Percentiles rank a stretch among this genome's conserved stretches.
Evolutionary conservation across 2,797 vertebrate genomes (phyloP).

Genomic region (Protosalanx chinensis): DNA sequence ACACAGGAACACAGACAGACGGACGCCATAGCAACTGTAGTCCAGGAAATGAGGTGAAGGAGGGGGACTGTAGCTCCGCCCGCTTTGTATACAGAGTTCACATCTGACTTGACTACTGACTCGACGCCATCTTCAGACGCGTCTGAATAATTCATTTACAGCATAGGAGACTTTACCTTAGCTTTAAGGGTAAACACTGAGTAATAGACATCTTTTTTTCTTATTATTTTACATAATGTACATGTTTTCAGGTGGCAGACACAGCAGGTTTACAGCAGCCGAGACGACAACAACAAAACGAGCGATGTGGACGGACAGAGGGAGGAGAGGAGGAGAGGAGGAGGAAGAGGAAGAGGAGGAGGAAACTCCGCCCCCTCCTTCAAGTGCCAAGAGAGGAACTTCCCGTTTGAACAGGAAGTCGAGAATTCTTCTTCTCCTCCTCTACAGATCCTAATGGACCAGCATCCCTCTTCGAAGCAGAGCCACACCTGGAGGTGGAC

Average conservation of each 20-base stretch:
- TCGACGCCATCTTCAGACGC: slow-evolving; percentile 48
- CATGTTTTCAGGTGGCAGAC: slow-evolving; percentile 40
- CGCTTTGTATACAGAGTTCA: slow-evolving; percentile 68
- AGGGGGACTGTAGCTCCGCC: slow-evolving; percentile 42
- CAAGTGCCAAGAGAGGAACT: slow-evolving; percentile 29
- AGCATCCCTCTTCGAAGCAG: no score
- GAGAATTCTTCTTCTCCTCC: slow-evolving; percentile 8
- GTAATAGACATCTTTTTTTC: slow-evolving; percentile 72
- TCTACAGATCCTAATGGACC: background rate
- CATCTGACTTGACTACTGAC: slow-evolving; percentile 63
- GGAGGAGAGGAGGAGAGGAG: background rate
- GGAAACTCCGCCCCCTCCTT: slow-evolving; percentile 2
- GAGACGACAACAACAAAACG: background rate
- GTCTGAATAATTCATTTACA: slow-evolving; percentile 64
- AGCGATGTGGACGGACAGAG: slow-evolving; percentile 3
- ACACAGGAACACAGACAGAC: slow-evolving; percentile 53
- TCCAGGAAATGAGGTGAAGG: slow-evolving; percentile 38
- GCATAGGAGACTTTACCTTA: slow-evolving; percentile 73
- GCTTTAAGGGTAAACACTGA: slow-evolving; percentile 77
- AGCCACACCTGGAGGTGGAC: background rate
- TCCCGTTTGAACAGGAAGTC: slow-evolving; percentile 27
- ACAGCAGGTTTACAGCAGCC: slow-evolving; percentile 24
- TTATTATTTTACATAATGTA: slow-evolving; percentile 76
- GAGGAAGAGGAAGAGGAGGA: background rate
- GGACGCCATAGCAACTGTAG: slow-evolving; percentile 47